These are phyloP conservation scores for Elephantulus edwardii DNA, from an alignment of 2,113 vertebrate species.

Conservation along the genomic window DNA sequence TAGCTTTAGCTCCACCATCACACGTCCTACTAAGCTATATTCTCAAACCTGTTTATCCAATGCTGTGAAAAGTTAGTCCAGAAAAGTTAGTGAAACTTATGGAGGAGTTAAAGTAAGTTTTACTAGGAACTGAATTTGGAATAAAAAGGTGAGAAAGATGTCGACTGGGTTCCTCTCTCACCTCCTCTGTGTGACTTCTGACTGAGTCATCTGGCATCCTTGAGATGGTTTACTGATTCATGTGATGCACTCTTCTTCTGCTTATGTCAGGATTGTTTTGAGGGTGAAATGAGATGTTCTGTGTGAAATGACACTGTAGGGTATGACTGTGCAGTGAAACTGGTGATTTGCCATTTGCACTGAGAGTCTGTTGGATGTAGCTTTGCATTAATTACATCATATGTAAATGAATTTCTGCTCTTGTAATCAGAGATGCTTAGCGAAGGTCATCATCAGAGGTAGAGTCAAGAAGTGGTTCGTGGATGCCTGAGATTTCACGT, in stretches of 20 bases:
- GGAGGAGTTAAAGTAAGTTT: too few relatives aligned
- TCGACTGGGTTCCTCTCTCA: background rate
- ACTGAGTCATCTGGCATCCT: background rate
- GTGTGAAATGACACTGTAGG: slow-evolving; percentile 6
- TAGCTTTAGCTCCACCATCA: too few relatives aligned
- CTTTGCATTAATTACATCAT: slow-evolving; percentile 36
- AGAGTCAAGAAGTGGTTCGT: background rate
- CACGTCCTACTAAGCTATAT: too few relatives aligned
- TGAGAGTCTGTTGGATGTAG: background rate
- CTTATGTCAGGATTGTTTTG: background rate
- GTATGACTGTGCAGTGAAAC: background rate
- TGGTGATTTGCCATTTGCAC: slow-evolving; percentile 22
- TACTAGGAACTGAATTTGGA: background rate
- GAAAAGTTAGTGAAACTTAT: rapidly evolving
- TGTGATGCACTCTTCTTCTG: background rate
- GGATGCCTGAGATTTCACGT: slow-evolving; percentile 14
- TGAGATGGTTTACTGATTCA: background rate
- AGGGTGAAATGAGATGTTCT: background rate
- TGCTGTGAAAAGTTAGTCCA: background rate
- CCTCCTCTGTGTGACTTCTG: background rate
- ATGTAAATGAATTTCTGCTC: slow-evolving; percentile 10
- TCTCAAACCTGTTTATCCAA: too few relatives aligned
- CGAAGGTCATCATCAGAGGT: slow-evolving; percentile 52
- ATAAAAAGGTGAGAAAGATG: background rate
- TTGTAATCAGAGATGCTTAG: slow-evolving; percentile 34